Conservation (phyloP, 2,797 vertebrate species). For the Anguilla obscura region DNA sequence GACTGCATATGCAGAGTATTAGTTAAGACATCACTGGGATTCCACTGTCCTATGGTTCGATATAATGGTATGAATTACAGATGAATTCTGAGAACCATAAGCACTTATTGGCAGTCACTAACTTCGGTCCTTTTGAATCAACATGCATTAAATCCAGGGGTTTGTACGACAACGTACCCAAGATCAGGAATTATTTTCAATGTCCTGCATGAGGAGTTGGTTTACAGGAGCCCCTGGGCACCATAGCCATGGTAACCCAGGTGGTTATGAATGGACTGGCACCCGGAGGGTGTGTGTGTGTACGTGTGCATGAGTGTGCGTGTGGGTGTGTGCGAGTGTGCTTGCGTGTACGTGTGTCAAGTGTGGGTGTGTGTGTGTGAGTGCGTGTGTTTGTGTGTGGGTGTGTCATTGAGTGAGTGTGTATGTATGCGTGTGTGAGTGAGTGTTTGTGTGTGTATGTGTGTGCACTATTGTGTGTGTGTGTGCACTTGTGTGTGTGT, state of each 20-base stretch:
- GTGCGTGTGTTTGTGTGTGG: too few relatives aligned
- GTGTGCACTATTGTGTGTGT: too few relatives aligned
- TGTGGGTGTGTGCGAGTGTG: too few relatives aligned
- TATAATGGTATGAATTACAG: background rate
- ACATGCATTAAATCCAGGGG: background rate
- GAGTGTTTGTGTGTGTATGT: too few relatives aligned
- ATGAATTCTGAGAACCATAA: background rate
- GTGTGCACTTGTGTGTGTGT: too few relatives aligned
- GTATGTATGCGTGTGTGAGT: too few relatives aligned
- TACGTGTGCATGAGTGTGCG: too few relatives aligned
- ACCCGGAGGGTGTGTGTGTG: background rate
- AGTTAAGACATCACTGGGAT: background rate
- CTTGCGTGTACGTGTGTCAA: too few relatives aligned
- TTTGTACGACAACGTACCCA: background rate
- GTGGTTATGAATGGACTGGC: background rate
- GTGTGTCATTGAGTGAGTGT: too few relatives aligned
- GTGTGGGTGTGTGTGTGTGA: too few relatives aligned
- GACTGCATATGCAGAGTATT: background rate
- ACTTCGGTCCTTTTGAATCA: background rate
- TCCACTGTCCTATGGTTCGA: background rate
- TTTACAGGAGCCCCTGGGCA: background rate
- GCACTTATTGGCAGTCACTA: background rate
- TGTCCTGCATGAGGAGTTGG: background rate
- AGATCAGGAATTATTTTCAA: background rate
- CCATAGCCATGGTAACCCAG: background rate